Evolutionary conservation across 2,888 invertebrate genomes (phyloP).

Genomic region (Biston stratarius): DNA sequence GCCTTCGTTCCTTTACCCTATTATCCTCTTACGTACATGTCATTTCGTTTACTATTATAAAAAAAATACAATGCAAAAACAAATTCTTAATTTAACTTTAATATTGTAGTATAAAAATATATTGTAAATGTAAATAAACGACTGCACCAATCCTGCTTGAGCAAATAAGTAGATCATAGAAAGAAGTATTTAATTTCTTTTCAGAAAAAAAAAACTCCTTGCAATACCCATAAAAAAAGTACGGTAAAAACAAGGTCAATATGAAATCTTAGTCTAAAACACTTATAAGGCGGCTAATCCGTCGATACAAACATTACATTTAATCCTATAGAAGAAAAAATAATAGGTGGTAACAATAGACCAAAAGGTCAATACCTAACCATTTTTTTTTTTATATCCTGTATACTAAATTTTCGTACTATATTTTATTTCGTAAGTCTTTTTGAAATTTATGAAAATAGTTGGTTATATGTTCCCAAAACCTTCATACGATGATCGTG

Average conservation of each 20-base stretch:
- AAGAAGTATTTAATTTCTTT: not conserved
- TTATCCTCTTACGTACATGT: too few species aligned
- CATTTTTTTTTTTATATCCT: not conserved
- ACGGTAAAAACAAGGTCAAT: not conserved
- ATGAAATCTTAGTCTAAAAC: not conserved
- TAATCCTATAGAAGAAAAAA: not conserved
- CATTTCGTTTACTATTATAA: too few species aligned
- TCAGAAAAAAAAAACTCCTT: not conserved
- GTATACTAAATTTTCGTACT: not conserved
- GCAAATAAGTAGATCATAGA: not conserved
- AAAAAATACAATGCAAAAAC: too few species aligned
- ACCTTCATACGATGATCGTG: not conserved
- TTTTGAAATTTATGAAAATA: not conserved
- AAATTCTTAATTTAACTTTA: not conserved
- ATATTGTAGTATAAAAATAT: not conserved
- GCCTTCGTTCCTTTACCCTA: too few species aligned
- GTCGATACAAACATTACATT: not conserved
- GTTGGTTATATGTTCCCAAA: not conserved
- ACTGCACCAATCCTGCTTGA: not conserved
- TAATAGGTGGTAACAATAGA: slow-evolving; percentile 2
- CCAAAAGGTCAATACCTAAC: slow-evolving; percentile 11
- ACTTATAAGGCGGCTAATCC: slow-evolving; percentile 1
- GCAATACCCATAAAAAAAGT: not conserved
- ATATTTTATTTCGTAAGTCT: too few species aligned
- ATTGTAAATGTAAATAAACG: not conserved